Conservation (phyloP, 2,113 vertebrate species). For the Columbina picui region DNA sequence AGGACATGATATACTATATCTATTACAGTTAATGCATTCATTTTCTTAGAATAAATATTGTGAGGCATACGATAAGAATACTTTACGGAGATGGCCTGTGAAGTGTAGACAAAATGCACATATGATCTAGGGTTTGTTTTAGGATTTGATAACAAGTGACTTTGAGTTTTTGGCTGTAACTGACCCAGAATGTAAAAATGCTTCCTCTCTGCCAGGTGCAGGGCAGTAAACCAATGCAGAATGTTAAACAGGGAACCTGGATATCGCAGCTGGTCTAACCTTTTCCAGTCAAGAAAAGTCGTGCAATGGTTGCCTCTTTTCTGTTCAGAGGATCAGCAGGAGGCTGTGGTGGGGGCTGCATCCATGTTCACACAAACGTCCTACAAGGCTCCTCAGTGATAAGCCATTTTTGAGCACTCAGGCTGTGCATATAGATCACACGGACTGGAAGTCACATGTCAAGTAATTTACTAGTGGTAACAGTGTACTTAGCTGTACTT, state of each 20-base stretch:
- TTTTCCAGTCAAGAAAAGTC: neutral
- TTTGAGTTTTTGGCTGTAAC: neutral
- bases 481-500: neutral
- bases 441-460: fast-evolving
- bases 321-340: neutral
- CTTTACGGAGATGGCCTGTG: neutral
- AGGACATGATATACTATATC: neutral
- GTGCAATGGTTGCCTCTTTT: neutral
- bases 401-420: neutral
- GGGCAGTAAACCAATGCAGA: neutral
- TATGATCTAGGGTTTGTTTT: neutral
- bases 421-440: neutral
- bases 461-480: neutral
- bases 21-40: neutral
- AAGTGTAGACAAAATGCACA: neutral
- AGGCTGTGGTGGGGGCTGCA: neutral
- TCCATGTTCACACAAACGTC: fast-evolving
- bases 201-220: neutral
- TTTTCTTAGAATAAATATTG: constrained; percentile 21
- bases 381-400: neutral
- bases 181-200: neutral
- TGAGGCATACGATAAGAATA: neutral
- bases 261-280: no score
- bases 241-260: neutral
- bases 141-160: neutral